These are phyloP conservation scores for Athetis lepigone DNA, from an alignment of 2,888 invertebrate genomes.

Conservation along the genomic window DNA sequence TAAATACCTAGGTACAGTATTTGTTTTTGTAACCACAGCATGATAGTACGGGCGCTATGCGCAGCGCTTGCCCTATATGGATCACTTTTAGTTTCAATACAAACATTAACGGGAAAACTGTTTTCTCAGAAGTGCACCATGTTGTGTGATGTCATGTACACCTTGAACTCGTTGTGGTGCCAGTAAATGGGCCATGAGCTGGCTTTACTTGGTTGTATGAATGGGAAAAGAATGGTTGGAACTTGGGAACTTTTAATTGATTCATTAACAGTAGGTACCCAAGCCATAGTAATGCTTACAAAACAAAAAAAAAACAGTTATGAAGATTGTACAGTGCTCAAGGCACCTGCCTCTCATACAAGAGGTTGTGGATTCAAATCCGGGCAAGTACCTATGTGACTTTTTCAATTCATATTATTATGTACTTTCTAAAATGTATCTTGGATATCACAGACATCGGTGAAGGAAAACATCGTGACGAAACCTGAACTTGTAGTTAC, in stretches of 20 bases:
- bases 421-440: no score
- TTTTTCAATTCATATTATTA: no score
- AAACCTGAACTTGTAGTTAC: no score
- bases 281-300: not conserved
- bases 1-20: slow-evolving; percentile 5
- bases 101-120: slow-evolving; percentile 55
- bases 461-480: no score
- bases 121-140: slow-evolving; percentile 34
- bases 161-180: slow-evolving; percentile 48
- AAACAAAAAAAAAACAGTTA: not conserved
- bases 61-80: slow-evolving; percentile 28
- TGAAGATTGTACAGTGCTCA: no score
- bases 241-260: not conserved
- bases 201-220: slow-evolving; percentile 12
- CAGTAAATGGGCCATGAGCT: slow-evolving; percentile 15
- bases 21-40: slow-evolving; percentile 9
- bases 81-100: slow-evolving; percentile 40
- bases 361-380: no score
- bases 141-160: slow-evolving; percentile 24
- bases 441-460: no score
- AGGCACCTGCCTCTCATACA: no score
- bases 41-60: not conserved
- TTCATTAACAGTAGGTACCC: not conserved
- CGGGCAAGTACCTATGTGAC: no score
- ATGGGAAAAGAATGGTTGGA: slow-evolving; percentile 7